A percentile compares a stretch with the other conserved stretches of the same genome.
Evolutionary conservation across 2,797 vertebrate species (phyloP).

Genomic region (Heliangelus exortis): DNA sequence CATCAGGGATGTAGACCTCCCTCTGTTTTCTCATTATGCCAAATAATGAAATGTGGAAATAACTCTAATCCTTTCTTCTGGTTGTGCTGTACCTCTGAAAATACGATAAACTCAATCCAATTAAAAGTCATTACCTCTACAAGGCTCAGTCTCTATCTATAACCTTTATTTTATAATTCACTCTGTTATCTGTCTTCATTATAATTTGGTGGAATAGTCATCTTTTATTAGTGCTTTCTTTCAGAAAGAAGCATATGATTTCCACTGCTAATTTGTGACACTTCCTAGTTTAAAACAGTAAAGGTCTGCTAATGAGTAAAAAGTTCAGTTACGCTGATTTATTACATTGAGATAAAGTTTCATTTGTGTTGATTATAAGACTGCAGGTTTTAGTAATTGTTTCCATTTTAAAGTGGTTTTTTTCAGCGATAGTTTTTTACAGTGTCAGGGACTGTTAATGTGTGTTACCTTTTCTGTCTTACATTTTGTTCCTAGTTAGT

Average conservation of each 20-base stretch:
- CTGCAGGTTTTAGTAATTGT: slow-evolving; percentile 3
- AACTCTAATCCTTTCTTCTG: slow-evolving; percentile 85
- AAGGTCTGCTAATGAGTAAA: slow-evolving; percentile 42
- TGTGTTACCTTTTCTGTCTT: background rate
- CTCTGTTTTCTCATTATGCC: slow-evolving; percentile 86
- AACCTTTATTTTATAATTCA: slow-evolving; percentile 79
- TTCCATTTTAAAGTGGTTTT: background rate
- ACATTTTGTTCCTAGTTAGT: background rate
- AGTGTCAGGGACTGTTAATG: background rate
- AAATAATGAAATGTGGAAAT: slow-evolving; percentile 86
- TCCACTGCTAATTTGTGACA: slow-evolving; percentile 36
- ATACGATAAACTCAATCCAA: slow-evolving; percentile 87
- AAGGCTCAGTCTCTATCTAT: slow-evolving; percentile 75
- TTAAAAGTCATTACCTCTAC: slow-evolving; percentile 85
- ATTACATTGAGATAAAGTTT: slow-evolving; percentile 31
- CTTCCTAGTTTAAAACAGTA: slow-evolving; percentile 46
- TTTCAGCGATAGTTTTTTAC: background rate
- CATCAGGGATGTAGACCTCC: slow-evolving; percentile 81
- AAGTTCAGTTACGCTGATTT: slow-evolving; percentile 35
- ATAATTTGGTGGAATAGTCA: slow-evolving; percentile 66
- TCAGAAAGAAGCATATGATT: slow-evolving; percentile 56
- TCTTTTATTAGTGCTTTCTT: slow-evolving; percentile 59
- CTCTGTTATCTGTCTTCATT: slow-evolving; percentile 78
- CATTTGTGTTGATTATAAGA: slow-evolving; percentile 31
- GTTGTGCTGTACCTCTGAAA: slow-evolving; percentile 80